A percentile compares a stretch with the other conserved stretches of the same genome.
Evolutionary conservation across 2,888 invertebrate species (phyloP).

Genomic region (Tenthredo scrophulariae): DNA sequence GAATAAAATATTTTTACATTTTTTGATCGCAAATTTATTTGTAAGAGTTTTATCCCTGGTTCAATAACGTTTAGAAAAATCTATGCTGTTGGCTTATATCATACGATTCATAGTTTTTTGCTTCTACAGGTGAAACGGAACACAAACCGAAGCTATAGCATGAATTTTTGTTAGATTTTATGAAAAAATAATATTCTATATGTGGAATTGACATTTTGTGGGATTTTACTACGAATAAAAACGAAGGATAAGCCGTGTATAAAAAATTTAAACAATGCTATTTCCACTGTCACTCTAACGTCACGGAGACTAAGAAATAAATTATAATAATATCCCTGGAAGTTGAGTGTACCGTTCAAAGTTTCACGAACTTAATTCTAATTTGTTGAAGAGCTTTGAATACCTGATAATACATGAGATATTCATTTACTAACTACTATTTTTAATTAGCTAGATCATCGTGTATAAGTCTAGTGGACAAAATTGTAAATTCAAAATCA

Average conservation of each 20-base stretch:
- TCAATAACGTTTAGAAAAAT: too few species aligned
- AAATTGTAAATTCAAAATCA: not conserved
- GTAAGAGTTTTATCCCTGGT: too few species aligned
- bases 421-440: not conserved
- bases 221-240: not conserved
- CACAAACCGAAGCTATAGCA: too few species aligned
- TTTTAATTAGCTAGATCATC: slow-evolving; percentile 13
- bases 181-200: not conserved
- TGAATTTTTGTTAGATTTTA: too few species aligned
- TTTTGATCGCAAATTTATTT: too few species aligned
- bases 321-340: not conserved
- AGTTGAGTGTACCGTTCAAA: not conserved
- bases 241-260: too few species aligned
- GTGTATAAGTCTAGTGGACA: not conserved
- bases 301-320: not conserved
- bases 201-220: not conserved
- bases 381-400: not conserved
- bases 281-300: not conserved
- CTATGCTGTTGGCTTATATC: too few species aligned
- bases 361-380: not conserved
- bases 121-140: not conserved
- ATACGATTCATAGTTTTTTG: too few species aligned
- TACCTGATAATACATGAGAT: not conserved
- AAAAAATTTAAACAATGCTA: not conserved
- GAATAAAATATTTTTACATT: too few species aligned